Evolutionary conservation across 2,797 vertebrate genomes (phyloP).

Genomic region (Choloepus didactylus): DNA sequence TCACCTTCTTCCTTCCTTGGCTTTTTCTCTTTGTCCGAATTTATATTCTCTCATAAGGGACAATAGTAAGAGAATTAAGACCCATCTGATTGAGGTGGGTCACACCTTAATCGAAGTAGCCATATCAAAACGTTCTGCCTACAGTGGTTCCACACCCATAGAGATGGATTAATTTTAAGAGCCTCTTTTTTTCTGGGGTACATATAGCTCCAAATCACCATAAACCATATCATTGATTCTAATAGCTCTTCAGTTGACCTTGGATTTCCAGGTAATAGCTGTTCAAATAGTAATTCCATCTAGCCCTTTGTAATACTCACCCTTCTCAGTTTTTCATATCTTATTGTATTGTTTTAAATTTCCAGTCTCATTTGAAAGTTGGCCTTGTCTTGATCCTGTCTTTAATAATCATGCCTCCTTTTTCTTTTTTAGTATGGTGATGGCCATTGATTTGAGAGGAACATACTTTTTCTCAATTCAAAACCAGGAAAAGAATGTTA

Average conservation of each 20-base stretch:
- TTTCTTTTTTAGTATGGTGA: neutral
- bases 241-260: neutral
- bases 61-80: too few relatives aligned
- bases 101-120: too few relatives aligned
- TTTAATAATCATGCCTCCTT: neutral
- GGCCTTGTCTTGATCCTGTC: neutral
- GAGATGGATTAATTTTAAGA: too few relatives aligned
- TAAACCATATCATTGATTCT: neutral
- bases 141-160: too few relatives aligned
- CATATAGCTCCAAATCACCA: too few relatives aligned
- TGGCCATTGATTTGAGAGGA: conserved; percentile 16
- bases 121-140: too few relatives aligned
- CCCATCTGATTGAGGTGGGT: too few relatives aligned
- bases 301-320: neutral
- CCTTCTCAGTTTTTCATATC: neutral
- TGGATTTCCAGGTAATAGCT: neutral
- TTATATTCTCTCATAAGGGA: too few relatives aligned
- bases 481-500: neutral
- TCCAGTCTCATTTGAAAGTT: neutral
- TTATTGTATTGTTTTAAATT: neutral
- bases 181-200: too few relatives aligned
- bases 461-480: neutral
- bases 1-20: too few relatives aligned
- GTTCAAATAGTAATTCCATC: neutral
- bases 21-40: too few relatives aligned